These are phyloP conservation scores for Drosophila ustulata DNA, from an alignment of 2,888 invertebrate genomes.

Conservation along the genomic window DNA sequence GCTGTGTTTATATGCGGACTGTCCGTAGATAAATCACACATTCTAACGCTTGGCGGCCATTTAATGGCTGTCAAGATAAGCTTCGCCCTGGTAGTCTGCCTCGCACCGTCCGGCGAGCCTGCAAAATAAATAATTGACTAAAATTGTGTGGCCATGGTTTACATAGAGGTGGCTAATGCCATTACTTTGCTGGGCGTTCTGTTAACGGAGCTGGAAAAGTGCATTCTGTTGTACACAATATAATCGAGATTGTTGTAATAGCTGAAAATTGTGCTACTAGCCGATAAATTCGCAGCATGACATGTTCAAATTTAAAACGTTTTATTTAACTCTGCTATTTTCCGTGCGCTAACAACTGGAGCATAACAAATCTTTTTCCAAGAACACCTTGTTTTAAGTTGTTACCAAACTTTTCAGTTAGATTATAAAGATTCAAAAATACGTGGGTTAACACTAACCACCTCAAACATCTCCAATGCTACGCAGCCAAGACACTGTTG, in stretches of 20 bases:
- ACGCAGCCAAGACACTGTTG: too few relatives aligned
- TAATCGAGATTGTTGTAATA: slow-evolving; percentile 7
- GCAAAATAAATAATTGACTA: slow-evolving; percentile 73
- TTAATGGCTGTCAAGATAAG: slow-evolving; percentile 77
- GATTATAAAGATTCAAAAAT: too few relatives aligned
- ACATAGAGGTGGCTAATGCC: slow-evolving; percentile 16
- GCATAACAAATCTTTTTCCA: too few relatives aligned
- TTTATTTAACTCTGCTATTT: background rate
- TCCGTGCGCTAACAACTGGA: background rate
- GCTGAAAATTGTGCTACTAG: background rate
- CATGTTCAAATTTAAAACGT: background rate
- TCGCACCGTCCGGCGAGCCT: slow-evolving; percentile 18
- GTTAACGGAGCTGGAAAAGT: slow-evolving; percentile 30
- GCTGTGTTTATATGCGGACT: slow-evolving; percentile 6
- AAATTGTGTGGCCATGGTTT: slow-evolving; percentile 48
- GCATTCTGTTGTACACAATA: slow-evolving; percentile 41
- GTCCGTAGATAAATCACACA: slow-evolving; percentile 58
- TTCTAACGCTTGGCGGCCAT: slow-evolving; percentile 70
- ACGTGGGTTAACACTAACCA: too few relatives aligned
- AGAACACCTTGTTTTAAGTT: too few relatives aligned
- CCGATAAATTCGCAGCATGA: background rate
- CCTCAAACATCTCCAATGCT: too few relatives aligned
- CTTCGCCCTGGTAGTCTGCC: slow-evolving; percentile 30
- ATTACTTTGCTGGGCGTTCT: slow-evolving; percentile 5
- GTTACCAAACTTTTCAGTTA: too few relatives aligned